Evolutionary conservation across 1,140 invertebrate genomes (phyloP).

Genomic region (Ceratina japonica): DNA sequence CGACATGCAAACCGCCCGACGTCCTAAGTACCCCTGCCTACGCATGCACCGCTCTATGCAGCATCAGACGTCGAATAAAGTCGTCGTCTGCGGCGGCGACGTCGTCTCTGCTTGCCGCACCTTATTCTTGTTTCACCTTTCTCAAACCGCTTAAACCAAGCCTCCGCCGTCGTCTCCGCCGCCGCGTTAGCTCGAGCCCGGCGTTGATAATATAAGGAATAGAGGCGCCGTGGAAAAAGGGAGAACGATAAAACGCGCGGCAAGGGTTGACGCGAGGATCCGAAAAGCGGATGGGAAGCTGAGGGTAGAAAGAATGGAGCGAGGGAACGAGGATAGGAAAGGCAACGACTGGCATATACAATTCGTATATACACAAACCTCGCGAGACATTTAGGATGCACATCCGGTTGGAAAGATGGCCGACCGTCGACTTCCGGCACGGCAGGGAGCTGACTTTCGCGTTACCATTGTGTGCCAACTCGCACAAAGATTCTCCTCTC

Average conservation of each 20-base stretch:
- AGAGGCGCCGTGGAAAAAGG: background rate
- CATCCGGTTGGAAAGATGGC: slow-evolving; percentile 70
- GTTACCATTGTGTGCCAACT: slow-evolving; percentile 65
- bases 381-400: slow-evolving; percentile 70
- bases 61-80: too few relatives aligned
- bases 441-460: slow-evolving; percentile 61
- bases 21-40: too few relatives aligned
- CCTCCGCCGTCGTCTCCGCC: background rate
- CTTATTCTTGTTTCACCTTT: too few relatives aligned
- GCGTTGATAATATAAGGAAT: slow-evolving; percentile 34
- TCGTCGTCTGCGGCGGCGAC: too few relatives aligned
- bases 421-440: slow-evolving; percentile 69
- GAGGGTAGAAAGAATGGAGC: background rate
- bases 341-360: slow-evolving; percentile 53
- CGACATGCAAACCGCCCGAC: too few relatives aligned
- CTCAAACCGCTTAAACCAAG: too few relatives aligned
- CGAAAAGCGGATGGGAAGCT: background rate
- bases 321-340: slow-evolving; percentile 37
- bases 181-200: slow-evolving; percentile 29
- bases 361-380: slow-evolving; percentile 68
- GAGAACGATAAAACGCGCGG: slow-evolving; percentile 36
- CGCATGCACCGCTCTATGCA: too few relatives aligned
- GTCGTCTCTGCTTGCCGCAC: too few relatives aligned
- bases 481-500: slow-evolving; percentile 59
- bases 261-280: slow-evolving; percentile 1